These are phyloP conservation scores for Orchestia grillus DNA, from an alignment of 1,140 invertebrate genomes.

Conservation along the genomic window DNA sequence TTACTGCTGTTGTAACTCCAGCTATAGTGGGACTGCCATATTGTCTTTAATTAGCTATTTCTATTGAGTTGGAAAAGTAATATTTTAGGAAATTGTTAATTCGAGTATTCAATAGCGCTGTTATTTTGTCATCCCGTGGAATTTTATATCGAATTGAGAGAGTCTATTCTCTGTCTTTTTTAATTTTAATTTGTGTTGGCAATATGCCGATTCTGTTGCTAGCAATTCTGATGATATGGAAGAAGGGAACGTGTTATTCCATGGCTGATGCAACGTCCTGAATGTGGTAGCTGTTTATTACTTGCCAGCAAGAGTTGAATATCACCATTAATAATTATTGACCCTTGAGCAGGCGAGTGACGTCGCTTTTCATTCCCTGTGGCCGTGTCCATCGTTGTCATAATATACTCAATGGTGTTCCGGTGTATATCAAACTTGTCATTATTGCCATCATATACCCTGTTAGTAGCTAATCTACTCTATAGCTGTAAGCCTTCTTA, in stretches of 20 bases:
- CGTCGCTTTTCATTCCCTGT: neutral
- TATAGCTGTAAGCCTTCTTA: constrained; percentile 9
- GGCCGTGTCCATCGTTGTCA: constrained; percentile 11
- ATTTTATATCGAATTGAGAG: neutral
- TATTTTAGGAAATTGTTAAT: neutral
- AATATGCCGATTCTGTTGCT: neutral
- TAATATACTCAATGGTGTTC: constrained; percentile 24
- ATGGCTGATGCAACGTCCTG: neutral
- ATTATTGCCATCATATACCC: neutral
- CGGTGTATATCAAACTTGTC: neutral
- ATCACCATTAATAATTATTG: neutral
- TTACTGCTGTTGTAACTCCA: neutral
- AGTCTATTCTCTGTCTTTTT: neutral
- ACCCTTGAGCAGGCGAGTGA: neutral
- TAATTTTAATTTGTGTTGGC: neutral
- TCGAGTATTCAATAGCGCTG: neutral
- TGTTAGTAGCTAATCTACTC: constrained; percentile 12
- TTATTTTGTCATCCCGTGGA: neutral
- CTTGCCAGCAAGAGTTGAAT: neutral
- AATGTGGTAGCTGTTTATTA: neutral
- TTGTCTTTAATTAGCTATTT: neutral
- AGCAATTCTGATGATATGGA: neutral
- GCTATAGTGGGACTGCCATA: neutral
- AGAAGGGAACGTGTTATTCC: neutral
- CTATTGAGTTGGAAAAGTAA: neutral